phyloP scores from a whole-genome alignment of 2,797 vertebrate genomes.

The Atherinosoma microstoma region DNA sequence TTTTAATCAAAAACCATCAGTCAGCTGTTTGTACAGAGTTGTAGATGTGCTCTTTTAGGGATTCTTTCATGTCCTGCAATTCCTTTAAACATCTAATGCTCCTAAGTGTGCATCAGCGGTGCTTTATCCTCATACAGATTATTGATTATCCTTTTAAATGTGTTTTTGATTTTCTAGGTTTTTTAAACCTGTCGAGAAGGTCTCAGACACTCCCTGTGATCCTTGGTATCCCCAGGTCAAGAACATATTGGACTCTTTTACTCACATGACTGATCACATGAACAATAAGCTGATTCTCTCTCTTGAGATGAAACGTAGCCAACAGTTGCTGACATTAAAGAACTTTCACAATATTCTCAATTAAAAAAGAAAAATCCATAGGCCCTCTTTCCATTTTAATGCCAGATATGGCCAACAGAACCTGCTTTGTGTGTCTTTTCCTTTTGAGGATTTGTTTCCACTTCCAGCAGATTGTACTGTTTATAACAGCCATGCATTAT shows the following conservation, averaged over 20 bases:
- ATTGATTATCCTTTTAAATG: too few relatives aligned
- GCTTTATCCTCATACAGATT: too few relatives aligned
- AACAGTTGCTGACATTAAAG: not conserved
- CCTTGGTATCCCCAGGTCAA: too few relatives aligned
- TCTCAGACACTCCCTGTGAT: too few relatives aligned
- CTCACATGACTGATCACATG: not conserved
- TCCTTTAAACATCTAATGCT: too few relatives aligned
- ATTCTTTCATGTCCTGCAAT: too few relatives aligned
- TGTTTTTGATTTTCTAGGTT: too few relatives aligned
- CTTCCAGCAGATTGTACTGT: not conserved
- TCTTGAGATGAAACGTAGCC: not conserved
- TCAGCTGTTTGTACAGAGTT: too few relatives aligned
- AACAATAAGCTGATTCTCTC: not conserved
- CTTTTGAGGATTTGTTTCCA: slow-evolving; percentile 2
- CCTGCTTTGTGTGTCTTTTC: not conserved
- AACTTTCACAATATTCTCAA: not conserved
- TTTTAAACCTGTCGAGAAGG: too few relatives aligned
- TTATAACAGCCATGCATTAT: not conserved
- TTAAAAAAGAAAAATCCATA: not conserved
- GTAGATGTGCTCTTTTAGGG: too few relatives aligned
- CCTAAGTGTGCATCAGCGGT: too few relatives aligned
- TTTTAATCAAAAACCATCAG: too few relatives aligned
- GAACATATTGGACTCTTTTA: not conserved
- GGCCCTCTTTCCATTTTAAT: not conserved
- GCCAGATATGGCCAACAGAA: not conserved